Percentiles rank a stretch among this genome's conserved stretches.
Evolutionary conservation across 2,113 vertebrate genomes (phyloP).

Genomic region (Notechis scutatus): DNA sequence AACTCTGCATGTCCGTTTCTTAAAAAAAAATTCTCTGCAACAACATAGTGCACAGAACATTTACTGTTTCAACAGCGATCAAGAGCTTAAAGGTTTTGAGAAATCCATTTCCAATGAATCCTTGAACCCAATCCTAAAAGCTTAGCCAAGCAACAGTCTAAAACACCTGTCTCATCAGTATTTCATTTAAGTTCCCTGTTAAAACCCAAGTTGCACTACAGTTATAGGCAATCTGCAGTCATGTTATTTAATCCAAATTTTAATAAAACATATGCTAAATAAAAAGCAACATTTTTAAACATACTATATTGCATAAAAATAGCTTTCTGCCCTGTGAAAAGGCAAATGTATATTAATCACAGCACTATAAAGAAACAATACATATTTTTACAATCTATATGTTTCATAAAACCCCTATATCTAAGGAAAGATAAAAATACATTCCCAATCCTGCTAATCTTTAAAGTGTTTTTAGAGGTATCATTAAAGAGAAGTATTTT

Average conservation of each 20-base stretch:
- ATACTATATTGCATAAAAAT: neutral
- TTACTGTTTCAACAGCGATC: neutral
- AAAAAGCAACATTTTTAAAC: constrained; percentile 9
- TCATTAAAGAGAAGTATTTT: neutral
- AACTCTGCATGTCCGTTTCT: neutral
- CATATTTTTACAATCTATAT: neutral
- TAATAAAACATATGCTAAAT: neutral
- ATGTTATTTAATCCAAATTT: neutral
- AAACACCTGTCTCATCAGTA: neutral
- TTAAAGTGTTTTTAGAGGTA: neutral
- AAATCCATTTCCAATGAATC: constrained; percentile 18
- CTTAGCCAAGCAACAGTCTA: neutral
- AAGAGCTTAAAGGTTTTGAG: neutral
- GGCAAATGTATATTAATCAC: neutral
- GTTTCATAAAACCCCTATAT: neutral
- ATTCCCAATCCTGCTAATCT: neutral
- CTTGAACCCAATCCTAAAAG: neutral
- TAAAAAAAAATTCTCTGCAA: constrained; percentile 10
- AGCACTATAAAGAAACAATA: neutral
- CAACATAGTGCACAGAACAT: constrained; percentile 4
- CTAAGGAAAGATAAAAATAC: neutral
- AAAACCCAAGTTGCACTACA: constrained; percentile 4
- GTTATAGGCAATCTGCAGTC: neutral
- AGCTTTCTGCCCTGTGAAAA: rapidly evolving
- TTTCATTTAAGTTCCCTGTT: neutral